Conservation (phyloP, 2,888 invertebrate genomes). For the Parascotia fuliginaria region DNA sequence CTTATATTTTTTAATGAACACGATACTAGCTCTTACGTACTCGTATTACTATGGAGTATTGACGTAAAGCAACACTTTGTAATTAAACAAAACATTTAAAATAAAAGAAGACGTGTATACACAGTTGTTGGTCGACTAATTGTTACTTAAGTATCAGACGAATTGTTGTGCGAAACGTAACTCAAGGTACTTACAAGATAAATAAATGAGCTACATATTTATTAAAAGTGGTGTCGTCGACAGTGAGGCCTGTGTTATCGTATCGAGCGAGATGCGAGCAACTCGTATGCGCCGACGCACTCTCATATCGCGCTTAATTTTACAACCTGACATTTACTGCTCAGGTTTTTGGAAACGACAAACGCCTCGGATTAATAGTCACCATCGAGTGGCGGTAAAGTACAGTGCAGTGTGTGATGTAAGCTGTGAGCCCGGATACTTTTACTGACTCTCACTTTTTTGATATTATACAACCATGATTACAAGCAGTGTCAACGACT, state of each 20-base stretch:
- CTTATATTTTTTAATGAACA: constrained; percentile 20
- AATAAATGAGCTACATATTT: constrained; percentile 70
- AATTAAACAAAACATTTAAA: constrained; percentile 7
- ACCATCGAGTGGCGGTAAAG: constrained; percentile 57
- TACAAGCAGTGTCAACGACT: constrained; percentile 61
- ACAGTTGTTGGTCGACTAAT: constrained; percentile 37
- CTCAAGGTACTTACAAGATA: constrained; percentile 69
- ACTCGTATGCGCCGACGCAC: constrained; percentile 64
- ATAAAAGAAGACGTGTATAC: constrained; percentile 9
- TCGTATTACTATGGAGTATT: not conserved
- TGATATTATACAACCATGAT: constrained; percentile 58
- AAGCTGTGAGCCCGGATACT: constrained; percentile 48
- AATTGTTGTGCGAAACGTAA: constrained; percentile 61
- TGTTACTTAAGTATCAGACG: constrained; percentile 40
- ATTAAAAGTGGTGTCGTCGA: constrained; percentile 74
- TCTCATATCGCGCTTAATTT: constrained; percentile 72
- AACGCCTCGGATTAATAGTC: constrained; percentile 71
- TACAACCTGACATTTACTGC: constrained; percentile 76
- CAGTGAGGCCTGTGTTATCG: constrained; percentile 78
- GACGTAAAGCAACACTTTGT: constrained; percentile 1
- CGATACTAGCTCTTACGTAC: constrained; percentile 9
- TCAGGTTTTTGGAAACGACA: constrained; percentile 78
- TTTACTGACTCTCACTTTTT: constrained; percentile 73
- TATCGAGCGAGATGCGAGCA: constrained; percentile 73
- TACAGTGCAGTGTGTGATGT: constrained; percentile 62